Base-by-base conservation (phyloP, 2,888 invertebrate species). In the Mimumesa dahlbomi region DNA sequence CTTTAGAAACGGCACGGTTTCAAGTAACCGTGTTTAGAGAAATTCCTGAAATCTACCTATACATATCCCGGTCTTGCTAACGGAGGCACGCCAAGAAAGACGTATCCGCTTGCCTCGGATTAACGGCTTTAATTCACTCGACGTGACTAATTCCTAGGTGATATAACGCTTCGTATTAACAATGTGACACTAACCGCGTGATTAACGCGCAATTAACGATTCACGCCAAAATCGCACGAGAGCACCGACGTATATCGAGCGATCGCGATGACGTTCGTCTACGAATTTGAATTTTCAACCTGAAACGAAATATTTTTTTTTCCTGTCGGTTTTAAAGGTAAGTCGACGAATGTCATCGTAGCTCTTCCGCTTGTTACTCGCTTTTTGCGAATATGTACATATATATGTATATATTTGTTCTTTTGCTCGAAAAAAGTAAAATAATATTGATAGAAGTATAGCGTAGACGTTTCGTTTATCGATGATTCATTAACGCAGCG, bases 401-500 rank as follows among this genome's bases (percentile, higher is more conserved):
- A 57, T n/a, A n/a, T n/a, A n/a, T n/a, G n/a, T n/a, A n/a, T n/a
- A n/a, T n/a, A n/a, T n/a, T n/a, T n/a, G n/a, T n/a, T n/a, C n/a
- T n/a, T n/a, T n/a, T 6, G 56, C 38, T 46, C 22, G 6, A 46
- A 4, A 6, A 36, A n/a, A 2, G 13, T 29, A 36, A n/a, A 2
- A 11, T 29, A 18, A 25, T 25, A 3, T 25, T 2, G 21, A 34
- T 43, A 16, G 11, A 18, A 1, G 43, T 2, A 36, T 34, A n/a
- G 31, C 6, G 11, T 13, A 16, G 19, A 38, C 1, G 50, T 38
- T 52, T 9, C 13, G 13, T 21, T 45, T 34, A 36, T 36, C 14
- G 29, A 31, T 29, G 29, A 50, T 67, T 48, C 48, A 42, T 66
- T 68, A 43, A 48, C 43, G 16, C 89, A 94, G 94, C 92, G 94